These are phyloP conservation scores for Onthophagus sagittarius DNA, from an alignment of 2,888 invertebrate species.

Conservation along the genomic window DNA sequence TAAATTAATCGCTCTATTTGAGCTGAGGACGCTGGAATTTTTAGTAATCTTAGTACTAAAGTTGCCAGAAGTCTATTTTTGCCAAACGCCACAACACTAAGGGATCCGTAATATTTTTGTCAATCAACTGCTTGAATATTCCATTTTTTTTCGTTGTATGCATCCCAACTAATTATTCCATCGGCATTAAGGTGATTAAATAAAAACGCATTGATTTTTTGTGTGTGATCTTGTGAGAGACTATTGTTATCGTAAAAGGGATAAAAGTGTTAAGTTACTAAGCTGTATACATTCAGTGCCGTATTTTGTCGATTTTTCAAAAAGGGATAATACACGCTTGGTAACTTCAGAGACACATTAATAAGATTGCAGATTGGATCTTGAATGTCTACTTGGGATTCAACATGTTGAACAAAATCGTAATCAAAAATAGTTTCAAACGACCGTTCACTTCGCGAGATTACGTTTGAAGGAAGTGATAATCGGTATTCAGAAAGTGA, in stretches of 20 bases:
- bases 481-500: too few relatives aligned
- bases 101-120: background rate
- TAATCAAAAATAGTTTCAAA: background rate
- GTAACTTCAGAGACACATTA: too few relatives aligned
- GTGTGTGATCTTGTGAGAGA: background rate
- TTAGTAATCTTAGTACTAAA: too few relatives aligned
- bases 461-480: too few relatives aligned
- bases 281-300: slow-evolving; percentile 3
- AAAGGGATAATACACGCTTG: background rate
- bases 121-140: background rate
- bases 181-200: background rate
- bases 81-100: too few relatives aligned
- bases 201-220: slow-evolving; percentile 1
- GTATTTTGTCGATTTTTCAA: slow-evolving; percentile 13
- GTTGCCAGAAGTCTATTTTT: too few relatives aligned
- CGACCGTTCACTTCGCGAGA: too few relatives aligned
- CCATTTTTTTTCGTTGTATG: slow-evolving; percentile 1
- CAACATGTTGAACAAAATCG: background rate
- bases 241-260: slow-evolving; percentile 3
- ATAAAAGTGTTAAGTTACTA: slow-evolving; percentile 6
- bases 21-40: too few relatives aligned
- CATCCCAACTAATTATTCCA: background rate
- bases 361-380: too few relatives aligned
- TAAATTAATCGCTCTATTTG: too few relatives aligned
- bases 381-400: too few relatives aligned